These are phyloP conservation scores for Lithophane semibrunnea DNA, from an alignment of 2,888 invertebrate species.

Conservation along the genomic window DNA sequence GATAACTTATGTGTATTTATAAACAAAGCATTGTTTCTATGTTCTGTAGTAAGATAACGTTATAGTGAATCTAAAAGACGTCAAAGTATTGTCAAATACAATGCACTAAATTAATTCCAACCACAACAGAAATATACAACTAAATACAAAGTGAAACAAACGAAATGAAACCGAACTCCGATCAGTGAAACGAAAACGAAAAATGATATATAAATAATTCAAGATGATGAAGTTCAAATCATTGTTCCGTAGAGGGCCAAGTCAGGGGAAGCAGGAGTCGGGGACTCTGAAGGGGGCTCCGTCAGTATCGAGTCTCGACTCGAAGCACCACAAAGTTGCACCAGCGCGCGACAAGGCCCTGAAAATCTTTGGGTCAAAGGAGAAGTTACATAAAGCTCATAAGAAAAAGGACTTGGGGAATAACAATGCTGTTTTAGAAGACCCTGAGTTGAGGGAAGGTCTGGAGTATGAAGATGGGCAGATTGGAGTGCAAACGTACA, in stretches of 20 bases:
- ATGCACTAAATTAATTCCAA: slow-evolving; percentile 70
- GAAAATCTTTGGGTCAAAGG: slow-evolving; percentile 90
- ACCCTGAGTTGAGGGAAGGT: slow-evolving; percentile 85
- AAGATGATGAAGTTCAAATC: slow-evolving; percentile 98
- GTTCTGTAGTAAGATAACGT: slow-evolving; percentile 5
- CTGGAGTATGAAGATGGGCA: slow-evolving; percentile 84
- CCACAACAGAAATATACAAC: slow-evolving; percentile 62
- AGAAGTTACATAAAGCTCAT: slow-evolving; percentile 88
- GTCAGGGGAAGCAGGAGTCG: slow-evolving; percentile 89
- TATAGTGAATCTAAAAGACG: slow-evolving; percentile 11
- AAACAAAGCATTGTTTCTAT: neutral
- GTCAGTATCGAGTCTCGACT: slow-evolving; percentile 92
- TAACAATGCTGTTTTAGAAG: slow-evolving; percentile 88
- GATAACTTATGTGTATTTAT: slow-evolving; percentile 32
- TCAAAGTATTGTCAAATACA: slow-evolving; percentile 38
- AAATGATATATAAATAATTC: slow-evolving; percentile 76
- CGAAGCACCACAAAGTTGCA: slow-evolving; percentile 90
- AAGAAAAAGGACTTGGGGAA: slow-evolving; percentile 87
- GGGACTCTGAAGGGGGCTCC: slow-evolving; percentile 91
- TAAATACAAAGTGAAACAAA: slow-evolving; percentile 58
- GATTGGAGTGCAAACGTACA: slow-evolving; percentile 80
- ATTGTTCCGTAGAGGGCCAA: slow-evolving; percentile 96
- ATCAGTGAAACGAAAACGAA: slow-evolving; percentile 86
- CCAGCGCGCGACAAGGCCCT: slow-evolving; percentile 85
- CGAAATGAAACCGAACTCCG: slow-evolving; percentile 76